phyloP scores from a whole-genome alignment of 2,797 vertebrate species.

The Acrossocheilus wenchowensis region DNA sequence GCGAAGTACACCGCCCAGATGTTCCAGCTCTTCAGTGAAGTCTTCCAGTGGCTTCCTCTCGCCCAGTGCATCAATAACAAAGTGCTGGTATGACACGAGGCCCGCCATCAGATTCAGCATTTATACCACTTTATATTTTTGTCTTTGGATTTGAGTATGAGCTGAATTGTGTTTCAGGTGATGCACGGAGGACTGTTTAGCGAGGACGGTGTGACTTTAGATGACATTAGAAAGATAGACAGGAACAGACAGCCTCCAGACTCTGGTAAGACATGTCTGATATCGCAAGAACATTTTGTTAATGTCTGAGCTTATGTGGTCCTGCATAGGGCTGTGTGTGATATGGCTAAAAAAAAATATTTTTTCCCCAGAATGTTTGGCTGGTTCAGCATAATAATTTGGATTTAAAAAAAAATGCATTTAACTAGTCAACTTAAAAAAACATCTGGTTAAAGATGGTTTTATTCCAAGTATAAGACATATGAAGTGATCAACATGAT shows the following conservation, averaged over 20 bases:
- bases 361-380: too few relatives aligned
- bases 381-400: too few relatives aligned
- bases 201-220: conserved; percentile 91
- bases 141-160: background rate
- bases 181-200: conserved; percentile 97
- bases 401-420: too few relatives aligned
- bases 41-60: conserved; percentile 96
- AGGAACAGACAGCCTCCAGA: conserved; percentile 94
- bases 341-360: too few relatives aligned
- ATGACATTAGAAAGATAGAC: conserved; percentile 92
- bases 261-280: conserved; percentile 77
- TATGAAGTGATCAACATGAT: too few relatives aligned
- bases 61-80: conserved; percentile 93
- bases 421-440: too few relatives aligned
- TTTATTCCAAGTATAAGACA: too few relatives aligned
- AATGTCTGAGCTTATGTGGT: background rate
- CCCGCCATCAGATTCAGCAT: background rate
- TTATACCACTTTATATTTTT: background rate
- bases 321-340: too few relatives aligned
- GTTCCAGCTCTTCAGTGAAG: conserved; percentile 98
- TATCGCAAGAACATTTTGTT: background rate
- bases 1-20: conserved; percentile 97
- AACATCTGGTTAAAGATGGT: too few relatives aligned
- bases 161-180: conserved; percentile 74
- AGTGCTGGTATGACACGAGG: conserved; percentile 83